Conservation (phyloP, 2,113 vertebrate genomes). For the Ursus arctos region DNA sequence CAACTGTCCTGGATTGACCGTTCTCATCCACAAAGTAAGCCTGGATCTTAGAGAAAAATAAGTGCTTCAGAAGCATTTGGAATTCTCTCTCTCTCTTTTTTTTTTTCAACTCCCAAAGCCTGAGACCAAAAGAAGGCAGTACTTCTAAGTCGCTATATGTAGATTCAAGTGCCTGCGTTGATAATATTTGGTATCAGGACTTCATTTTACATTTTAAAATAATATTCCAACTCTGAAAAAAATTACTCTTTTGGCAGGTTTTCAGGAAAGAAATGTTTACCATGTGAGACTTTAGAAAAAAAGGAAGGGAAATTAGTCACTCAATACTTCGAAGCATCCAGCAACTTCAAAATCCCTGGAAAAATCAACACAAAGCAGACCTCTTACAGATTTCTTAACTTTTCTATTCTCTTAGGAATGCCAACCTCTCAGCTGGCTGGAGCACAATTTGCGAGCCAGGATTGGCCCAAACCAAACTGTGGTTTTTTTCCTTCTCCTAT, state of each 20-base stretch:
- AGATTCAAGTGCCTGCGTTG: constrained; percentile 67
- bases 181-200: constrained; percentile 79
- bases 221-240: constrained; percentile 82
- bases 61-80: constrained; percentile 37
- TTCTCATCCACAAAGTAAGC: constrained; percentile 51
- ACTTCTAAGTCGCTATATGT: constrained; percentile 48
- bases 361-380: constrained; percentile 73
- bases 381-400: constrained; percentile 76
- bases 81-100: neutral
- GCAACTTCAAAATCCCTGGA: constrained; percentile 78
- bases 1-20: constrained; percentile 65
- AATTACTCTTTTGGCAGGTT: constrained; percentile 78
- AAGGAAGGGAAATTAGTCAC: constrained; percentile 83
- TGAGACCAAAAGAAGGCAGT: constrained; percentile 69
- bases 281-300: constrained; percentile 79
- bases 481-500: constrained; percentile 29
- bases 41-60: constrained; percentile 60
- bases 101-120: neutral
- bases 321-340: constrained; percentile 81
- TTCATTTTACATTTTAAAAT: constrained; percentile 85
- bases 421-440: constrained; percentile 29
- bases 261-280: constrained; percentile 85
- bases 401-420: constrained; percentile 64
- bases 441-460: constrained; percentile 19
- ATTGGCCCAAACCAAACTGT: constrained; percentile 23